These are phyloP conservation scores for Campylomormyrus tamandua DNA, from an alignment of 2,113 vertebrate genomes.

Conservation along the genomic window DNA sequence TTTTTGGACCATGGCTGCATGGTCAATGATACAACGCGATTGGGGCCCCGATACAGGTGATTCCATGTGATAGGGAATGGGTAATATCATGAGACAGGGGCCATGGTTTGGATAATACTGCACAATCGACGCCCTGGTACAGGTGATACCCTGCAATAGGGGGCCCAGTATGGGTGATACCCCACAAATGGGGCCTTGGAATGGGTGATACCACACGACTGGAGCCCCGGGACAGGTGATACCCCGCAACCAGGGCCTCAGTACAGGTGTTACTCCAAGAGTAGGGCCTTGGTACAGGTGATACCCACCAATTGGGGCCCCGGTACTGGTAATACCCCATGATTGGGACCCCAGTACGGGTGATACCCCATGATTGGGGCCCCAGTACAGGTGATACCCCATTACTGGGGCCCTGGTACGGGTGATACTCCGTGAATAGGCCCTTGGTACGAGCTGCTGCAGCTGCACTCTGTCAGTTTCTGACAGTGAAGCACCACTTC, in stretches of 20 bases:
- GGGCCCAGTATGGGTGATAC: neutral
- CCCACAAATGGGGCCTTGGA: too few species aligned
- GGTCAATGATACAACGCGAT: neutral
- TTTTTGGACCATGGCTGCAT: neutral
- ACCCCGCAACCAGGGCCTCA: neutral
- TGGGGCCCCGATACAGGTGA: neutral
- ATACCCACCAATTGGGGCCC: neutral
- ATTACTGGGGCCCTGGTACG: neutral
- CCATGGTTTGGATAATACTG: neutral
- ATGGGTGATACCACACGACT: too few species aligned
- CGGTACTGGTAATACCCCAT: neutral
- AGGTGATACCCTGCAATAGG: neutral
- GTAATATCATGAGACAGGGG: neutral
- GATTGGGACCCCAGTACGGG: neutral
- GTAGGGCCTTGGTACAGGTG: neutral
- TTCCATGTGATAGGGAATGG: neutral
- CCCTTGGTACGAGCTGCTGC: neutral
- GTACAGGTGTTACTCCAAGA: too few species aligned
- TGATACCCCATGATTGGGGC: neutral
- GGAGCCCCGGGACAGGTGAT: neutral
- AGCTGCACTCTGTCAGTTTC: constrained; percentile 6
- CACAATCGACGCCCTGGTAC: neutral
- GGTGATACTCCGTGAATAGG: neutral
- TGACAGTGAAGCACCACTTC: constrained; percentile 8
- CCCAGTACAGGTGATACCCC: neutral